A percentile compares a stretch with the other conserved stretches of the same genome.
These are phyloP conservation scores for Apogon hyalosoma DNA, from an alignment of 2,797 vertebrate species.

Conservation along the genomic window DNA sequence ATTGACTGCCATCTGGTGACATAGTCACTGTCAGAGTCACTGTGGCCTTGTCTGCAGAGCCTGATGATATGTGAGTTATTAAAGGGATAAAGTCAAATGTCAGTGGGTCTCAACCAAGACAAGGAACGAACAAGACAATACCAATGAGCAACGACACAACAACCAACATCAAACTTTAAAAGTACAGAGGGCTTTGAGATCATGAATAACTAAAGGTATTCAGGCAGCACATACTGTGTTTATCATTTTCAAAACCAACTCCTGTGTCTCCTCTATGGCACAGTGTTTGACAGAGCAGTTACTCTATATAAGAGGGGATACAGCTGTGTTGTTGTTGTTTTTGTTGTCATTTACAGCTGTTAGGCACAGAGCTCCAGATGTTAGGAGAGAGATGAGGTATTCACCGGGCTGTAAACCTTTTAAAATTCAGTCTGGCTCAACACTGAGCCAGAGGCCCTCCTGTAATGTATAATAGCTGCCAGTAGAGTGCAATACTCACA, in stretches of 20 bases:
- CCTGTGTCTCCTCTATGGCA: constrained; percentile 1
- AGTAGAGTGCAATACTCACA: constrained; percentile 76
- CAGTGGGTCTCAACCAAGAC: constrained; percentile 37
- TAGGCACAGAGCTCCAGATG: constrained; percentile 26
- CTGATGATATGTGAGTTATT: neutral
- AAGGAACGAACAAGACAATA: too few species aligned
- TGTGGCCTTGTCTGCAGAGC: constrained; percentile 5
- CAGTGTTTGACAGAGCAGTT: neutral
- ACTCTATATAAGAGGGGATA: neutral
- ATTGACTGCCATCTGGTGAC: constrained; percentile 66
- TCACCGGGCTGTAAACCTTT: constrained; percentile 16
- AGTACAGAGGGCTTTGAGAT: constrained; percentile 3
- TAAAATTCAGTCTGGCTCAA: constrained; percentile 8
- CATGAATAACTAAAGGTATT: constrained; percentile 6
- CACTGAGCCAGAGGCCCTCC: constrained; percentile 2
- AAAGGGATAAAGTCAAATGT: constrained; percentile 22
- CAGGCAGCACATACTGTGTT: neutral
- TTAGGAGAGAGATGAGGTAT: constrained; percentile 14
- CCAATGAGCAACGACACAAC: constrained; percentile 22
- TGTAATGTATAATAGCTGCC: constrained; percentile 61
- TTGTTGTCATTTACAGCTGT: constrained; percentile 8
- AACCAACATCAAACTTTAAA: constrained; percentile 8
- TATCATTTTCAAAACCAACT: constrained; percentile 22
- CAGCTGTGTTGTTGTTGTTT: constrained; percentile 40
- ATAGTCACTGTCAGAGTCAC: constrained; percentile 13